Evolutionary conservation across 2,113 vertebrate genomes (phyloP), one percentile per base, ranked within the genome.

Genomic region (Suricata suricatta): DNA sequence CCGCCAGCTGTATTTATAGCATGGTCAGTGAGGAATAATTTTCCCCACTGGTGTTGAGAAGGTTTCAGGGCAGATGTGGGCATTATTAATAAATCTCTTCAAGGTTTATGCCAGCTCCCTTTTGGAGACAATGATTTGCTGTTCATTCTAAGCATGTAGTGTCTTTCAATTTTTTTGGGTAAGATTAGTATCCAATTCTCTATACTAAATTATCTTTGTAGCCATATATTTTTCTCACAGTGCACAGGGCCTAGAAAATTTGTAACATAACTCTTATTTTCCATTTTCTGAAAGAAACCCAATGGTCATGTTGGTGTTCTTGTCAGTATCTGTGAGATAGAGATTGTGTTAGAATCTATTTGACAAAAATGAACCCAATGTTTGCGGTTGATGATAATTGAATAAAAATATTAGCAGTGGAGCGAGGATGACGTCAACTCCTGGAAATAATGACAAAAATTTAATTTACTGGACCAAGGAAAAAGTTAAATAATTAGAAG

Each of bases 121-220:
- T 81, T 94, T 91, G 77, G n/a, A 93, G 27, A 91, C 33, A 90
- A 71, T 88, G 94, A 95, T 95, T 97, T 93, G 68, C 35, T 80
- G 47, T 98, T 44, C 66, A 68, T 90, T 91, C 33, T 68, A 93
- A 89, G n/a, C n/a, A 50, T 7, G 14, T 25, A 69, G 35, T 38
- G 77, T 87, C 66, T 88, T 77, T 89, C 21, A 52, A 52, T 74
- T 90, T 92, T 92, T 93, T 63, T 3, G 0, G 11, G 57, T n/a
- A 88, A 92, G 68, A 97, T 97, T 97, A 95, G 76, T 95, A 84
- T 69, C 5, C 93, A 95, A 93, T 81, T 90, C 74, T 96, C 50
- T 66, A 13, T 47, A 96, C 69, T 92, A 95, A 93, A 86, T 95
- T 96, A 93, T 97, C 69, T 83, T 77, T 96, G 57, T 80, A 90